Percentiles rank a stretch among this genome's conserved stretches.
Evolutionary conservation across 2,113 vertebrate species (phyloP).

Genomic region (Seriola quinqueradiata): DNA sequence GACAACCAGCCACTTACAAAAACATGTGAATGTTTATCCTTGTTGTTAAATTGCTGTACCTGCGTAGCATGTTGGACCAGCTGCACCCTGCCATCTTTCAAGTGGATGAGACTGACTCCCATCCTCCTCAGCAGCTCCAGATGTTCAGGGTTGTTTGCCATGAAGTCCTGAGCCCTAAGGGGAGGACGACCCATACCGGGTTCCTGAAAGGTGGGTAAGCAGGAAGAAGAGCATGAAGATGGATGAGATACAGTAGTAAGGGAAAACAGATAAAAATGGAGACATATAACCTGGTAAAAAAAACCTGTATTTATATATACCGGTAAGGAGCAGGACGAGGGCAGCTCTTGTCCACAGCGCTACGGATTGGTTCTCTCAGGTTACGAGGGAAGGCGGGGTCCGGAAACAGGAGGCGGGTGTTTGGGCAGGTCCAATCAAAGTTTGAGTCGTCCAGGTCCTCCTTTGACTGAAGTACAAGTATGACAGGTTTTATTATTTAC

Average conservation of each 20-base stretch:
- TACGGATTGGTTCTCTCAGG: slow-evolving; percentile 96
- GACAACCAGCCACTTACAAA: background rate
- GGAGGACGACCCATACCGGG: slow-evolving; percentile 90
- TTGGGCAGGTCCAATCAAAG: slow-evolving; percentile 98
- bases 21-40: background rate
- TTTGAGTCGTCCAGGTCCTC: slow-evolving; percentile 96
- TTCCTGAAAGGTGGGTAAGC: slow-evolving; percentile 66
- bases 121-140: slow-evolving; percentile 97
- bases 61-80: slow-evolving; percentile 97
- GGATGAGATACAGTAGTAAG: background rate
- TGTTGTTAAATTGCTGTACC: slow-evolving; percentile 76
- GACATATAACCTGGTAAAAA: background rate
- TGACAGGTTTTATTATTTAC: background rate
- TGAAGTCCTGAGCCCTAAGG: slow-evolving; percentile 96
- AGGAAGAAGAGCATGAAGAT: background rate
- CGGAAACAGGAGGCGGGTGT: slow-evolving; percentile 97
- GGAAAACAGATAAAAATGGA: background rate
- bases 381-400: slow-evolving; percentile 95
- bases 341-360: slow-evolving; percentile 96
- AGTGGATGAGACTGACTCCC: slow-evolving; percentile 98
- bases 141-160: slow-evolving; percentile 98
- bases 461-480: slow-evolving; percentile 54
- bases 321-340: slow-evolving; percentile 84
- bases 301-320: slow-evolving; percentile 46
- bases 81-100: slow-evolving; percentile 98